Evolutionary conservation across 2,797 vertebrate genomes (phyloP), one percentile per base, ranked within the genome.

Genomic region (Eospalax fontanierii): DNA sequence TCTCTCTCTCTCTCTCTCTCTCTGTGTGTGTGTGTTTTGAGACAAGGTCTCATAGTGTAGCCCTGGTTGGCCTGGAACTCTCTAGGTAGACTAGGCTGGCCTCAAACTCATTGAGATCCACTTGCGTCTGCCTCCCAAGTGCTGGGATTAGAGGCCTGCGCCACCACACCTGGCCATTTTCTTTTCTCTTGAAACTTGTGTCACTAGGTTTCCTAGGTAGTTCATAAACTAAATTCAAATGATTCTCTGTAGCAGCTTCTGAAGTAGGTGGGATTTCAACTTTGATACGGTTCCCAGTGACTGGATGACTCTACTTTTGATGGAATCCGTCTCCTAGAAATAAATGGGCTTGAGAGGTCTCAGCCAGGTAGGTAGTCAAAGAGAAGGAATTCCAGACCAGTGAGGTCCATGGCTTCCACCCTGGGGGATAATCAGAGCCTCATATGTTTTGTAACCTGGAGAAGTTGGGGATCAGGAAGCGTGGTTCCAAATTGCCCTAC

Each of bases 401-500:
- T 8, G 35, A 65, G 18, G 2, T 22, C 15, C 46, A 30, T 4
- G 30, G 22, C 21, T 35, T 15, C 71, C 89, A 7, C 5, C 46
- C 19, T 40, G 16, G 18, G 57, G 21, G 76, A 35, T 6, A 68
- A 9, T 1, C 35, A 2, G 68, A 89, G 54, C 11, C 43, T 59
- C 43, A 8, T 0, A 3, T 16, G 5, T 40, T 50, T 54, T 10
- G 16, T 68, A 78, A 35, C 30, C 65, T 50, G 6, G 15, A 35
- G 24, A 63, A n/a, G 30, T 0, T 0, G 10, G 3, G 38, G 24
- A 63, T n/a, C 50, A 54, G 63, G 35, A 35, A 22, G 9, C 2
- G 0, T 3, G 24, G n/a, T n/a, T 57, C 8, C 24, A 0, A 14
- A 26, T 35, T 30, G 21, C 1, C 16, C 38, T 19, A 1, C 5